Conservation (phyloP, 2,113 vertebrate genomes). For the Corydoras maculifer region DNA sequence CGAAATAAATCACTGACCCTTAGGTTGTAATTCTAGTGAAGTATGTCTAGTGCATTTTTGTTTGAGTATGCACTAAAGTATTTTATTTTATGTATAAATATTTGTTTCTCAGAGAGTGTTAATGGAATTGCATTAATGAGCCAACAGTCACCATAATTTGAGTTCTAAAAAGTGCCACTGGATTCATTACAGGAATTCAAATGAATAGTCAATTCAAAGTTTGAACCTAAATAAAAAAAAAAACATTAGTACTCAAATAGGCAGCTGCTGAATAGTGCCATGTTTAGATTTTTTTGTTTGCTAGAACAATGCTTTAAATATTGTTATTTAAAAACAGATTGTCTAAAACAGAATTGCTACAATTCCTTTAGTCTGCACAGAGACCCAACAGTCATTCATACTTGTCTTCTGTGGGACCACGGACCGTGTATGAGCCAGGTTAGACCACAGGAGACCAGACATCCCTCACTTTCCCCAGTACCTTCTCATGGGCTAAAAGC, state of each 20-base stretch:
- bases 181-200: constrained; percentile 27
- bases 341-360: constrained; percentile 62
- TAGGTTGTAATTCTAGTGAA: constrained; percentile 29
- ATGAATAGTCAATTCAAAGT: constrained; percentile 37
- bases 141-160: constrained; percentile 40
- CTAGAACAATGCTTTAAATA: constrained; percentile 40
- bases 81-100: constrained; percentile 20
- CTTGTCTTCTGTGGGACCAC: constrained; percentile 47
- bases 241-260: constrained; percentile 48
- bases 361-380: constrained; percentile 50
- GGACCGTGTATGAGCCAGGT: constrained; percentile 28
- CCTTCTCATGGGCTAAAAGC: constrained; percentile 15
- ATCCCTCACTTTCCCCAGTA: constrained; percentile 27
- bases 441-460: constrained; percentile 41
- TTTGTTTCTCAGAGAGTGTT: constrained; percentile 19
- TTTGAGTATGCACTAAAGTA: constrained; percentile 40
- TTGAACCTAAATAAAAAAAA: constrained; percentile 41
- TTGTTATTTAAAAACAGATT: constrained; percentile 56
- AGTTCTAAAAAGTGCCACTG: constrained; percentile 26
- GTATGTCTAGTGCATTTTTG: constrained; percentile 46
- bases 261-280: constrained; percentile 59
- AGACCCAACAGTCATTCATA: constrained; percentile 43
- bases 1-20: constrained; percentile 38
- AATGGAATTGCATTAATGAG: constrained; percentile 16
- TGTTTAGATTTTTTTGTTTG: constrained; percentile 34